Evolutionary conservation across 2,888 invertebrate species (phyloP).

Genomic region (Coleophora flavipennella): DNA sequence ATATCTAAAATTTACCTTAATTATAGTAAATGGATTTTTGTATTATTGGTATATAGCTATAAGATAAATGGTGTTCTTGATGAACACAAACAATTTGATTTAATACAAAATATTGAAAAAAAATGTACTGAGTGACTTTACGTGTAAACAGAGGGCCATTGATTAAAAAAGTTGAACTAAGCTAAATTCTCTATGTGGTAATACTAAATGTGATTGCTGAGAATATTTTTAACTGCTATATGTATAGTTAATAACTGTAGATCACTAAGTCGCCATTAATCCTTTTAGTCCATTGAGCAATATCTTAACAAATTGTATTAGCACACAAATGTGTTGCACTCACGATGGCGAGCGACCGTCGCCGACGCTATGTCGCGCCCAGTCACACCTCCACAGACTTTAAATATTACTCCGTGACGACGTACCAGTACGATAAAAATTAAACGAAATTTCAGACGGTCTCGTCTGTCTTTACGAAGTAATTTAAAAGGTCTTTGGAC

Average conservation of each 20-base stretch:
- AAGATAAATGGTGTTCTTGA: constrained; percentile 69
- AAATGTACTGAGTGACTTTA: constrained; percentile 72
- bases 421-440: no score
- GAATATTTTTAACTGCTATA: constrained; percentile 67
- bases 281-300: constrained; percentile 31
- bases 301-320: constrained; percentile 14
- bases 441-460: no score
- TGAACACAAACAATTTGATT: constrained; percentile 67
- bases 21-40: constrained; percentile 72
- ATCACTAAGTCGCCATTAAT: constrained; percentile 46
- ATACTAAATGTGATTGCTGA: constrained; percentile 70
- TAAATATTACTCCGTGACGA: background rate
- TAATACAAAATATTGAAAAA: constrained; percentile 62
- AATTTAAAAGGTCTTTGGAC: constrained; percentile 1
- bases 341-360: background rate
- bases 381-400: no score
- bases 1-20: constrained; percentile 73
- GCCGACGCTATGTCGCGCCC: background rate
- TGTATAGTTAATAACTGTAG: constrained; percentile 54
- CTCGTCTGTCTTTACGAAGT: no score
- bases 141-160: constrained; percentile 73
- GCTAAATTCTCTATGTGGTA: constrained; percentile 71
- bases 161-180: constrained; percentile 65
- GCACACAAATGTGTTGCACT: constrained; percentile 5
- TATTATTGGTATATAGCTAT: constrained; percentile 71